Evolutionary conservation across 2,113 vertebrate genomes (phyloP).

Genomic region (Xiphophorus couchianus): DNA sequence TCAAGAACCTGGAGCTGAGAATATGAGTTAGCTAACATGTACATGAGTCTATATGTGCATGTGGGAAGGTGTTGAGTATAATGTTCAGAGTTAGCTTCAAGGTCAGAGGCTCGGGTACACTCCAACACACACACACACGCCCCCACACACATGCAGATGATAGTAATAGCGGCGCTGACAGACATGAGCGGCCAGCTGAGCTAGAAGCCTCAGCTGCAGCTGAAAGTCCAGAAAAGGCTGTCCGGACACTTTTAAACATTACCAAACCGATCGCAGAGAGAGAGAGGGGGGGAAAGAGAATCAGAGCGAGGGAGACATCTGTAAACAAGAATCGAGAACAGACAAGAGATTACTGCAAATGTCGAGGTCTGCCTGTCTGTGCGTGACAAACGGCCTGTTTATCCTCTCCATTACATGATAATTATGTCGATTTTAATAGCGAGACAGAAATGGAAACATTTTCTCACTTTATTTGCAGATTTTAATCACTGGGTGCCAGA

Average conservation of each 20-base stretch:
- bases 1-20: slow-evolving; percentile 53
- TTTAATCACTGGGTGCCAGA: too few relatives aligned
- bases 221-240: slow-evolving; percentile 74
- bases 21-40: slow-evolving; percentile 50
- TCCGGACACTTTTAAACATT: slow-evolving; percentile 69
- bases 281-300: slow-evolving; percentile 9
- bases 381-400: neutral
- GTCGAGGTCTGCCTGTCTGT: slow-evolving; percentile 37
- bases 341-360: slow-evolving; percentile 61
- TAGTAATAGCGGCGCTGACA: slow-evolving; percentile 96
- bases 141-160: slow-evolving; percentile 68
- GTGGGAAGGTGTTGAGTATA: slow-evolving; percentile 75
- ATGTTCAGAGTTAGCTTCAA: slow-evolving; percentile 85
- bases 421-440: neutral
- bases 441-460: too few relatives aligned
- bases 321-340: slow-evolving; percentile 67
- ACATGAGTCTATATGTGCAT: slow-evolving; percentile 51
- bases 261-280: slow-evolving; percentile 22
- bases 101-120: slow-evolving; percentile 81
- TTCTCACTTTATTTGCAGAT: too few relatives aligned
- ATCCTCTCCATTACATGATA: neutral
- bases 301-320: slow-evolving; percentile 56
- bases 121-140: slow-evolving; percentile 46
- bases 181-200: slow-evolving; percentile 93
- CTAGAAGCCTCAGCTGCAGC: slow-evolving; percentile 47